These are phyloP conservation scores for Parus major DNA, from an alignment of 2,113 vertebrate species.

Conservation along the genomic window DNA sequence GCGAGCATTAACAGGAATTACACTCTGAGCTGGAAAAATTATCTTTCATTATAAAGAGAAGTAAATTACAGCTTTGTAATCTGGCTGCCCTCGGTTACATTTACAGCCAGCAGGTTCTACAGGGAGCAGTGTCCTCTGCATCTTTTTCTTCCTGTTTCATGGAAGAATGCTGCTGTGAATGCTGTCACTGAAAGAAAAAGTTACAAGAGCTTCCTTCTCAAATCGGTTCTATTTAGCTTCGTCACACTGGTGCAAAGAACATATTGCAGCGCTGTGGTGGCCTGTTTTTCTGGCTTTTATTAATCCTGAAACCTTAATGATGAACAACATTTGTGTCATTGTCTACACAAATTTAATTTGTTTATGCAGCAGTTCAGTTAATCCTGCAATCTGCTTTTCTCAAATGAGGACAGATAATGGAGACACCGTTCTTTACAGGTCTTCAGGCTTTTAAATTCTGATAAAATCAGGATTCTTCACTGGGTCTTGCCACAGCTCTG, in stretches of 20 bases:
- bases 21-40: not conserved
- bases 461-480: conserved; percentile 96
- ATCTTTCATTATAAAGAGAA: not conserved
- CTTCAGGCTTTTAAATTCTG: conserved; percentile 89
- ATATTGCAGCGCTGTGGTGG: conserved; percentile 64
- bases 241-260: conserved; percentile 26
- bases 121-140: not conserved
- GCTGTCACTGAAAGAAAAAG: conserved; percentile 18
- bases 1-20: not conserved
- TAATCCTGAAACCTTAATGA: conserved; percentile 84
- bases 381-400: conserved; percentile 87
- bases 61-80: not conserved
- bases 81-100: not conserved
- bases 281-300: conserved; percentile 83
- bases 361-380: conserved; percentile 88
- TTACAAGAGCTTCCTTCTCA: conserved; percentile 13
- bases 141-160: not conserved
- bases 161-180: not conserved
- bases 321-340: conserved; percentile 86
- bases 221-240: conserved; percentile 40
- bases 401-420: conserved; percentile 85
- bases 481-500: conserved; percentile 92
- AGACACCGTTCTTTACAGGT: conserved; percentile 84
- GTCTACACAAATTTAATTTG: conserved; percentile 88
- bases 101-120: not conserved